Evolutionary conservation across 2,113 vertebrate species (phyloP), one percentile per base, ranked within the genome.

Genomic region (Cichladusa arquata): DNA sequence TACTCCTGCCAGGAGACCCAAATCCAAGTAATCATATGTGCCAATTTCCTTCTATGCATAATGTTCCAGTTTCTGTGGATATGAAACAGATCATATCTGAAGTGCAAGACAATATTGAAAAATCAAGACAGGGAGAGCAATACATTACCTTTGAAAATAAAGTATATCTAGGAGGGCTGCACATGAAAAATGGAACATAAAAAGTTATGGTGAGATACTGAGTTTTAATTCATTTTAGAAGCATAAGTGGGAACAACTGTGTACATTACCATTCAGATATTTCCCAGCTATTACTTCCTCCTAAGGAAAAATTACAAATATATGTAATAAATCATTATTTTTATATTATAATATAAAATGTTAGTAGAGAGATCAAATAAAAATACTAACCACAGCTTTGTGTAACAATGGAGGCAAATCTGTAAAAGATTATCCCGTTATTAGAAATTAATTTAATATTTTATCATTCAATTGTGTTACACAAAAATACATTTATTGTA

Each of bases 231-330:
- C 54, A 66, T 86, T 93, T 96, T 66, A 74, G 65, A 93, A 81
- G 51, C 3, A 6, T 38, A 81, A 51, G 31, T 89, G 56, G 67
- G 38, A 81, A 69, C 11, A 86, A 78, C 25, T 61, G 47, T 72
- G 36, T 66, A 90, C 91, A 50, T 98, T 98, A 98, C 98, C 98
- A 95, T 98, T 97, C 86, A 98, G 97, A 42, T 98, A 98, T 94
- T 96, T 97, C 80, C 98, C 97, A 72, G 97, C 90, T 92, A 98
- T 96, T 89, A 98, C 88, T 96, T 98, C 98, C 86, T 98, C 98
- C 98, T 98, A 94, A 81, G 88, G 93, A 93, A 96, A 95, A 96
- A 83, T 36, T 54, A 94, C 22, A 89, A 86, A 64, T 58, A 70
- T 20, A 83, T 90, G 62, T 50, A 82, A 84, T 22, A 79, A 91